Evolutionary conservation across 2,888 invertebrate genomes (phyloP), one percentile per base, ranked within the genome.

Genomic region (Hermaeophaga mercurialis): DNA sequence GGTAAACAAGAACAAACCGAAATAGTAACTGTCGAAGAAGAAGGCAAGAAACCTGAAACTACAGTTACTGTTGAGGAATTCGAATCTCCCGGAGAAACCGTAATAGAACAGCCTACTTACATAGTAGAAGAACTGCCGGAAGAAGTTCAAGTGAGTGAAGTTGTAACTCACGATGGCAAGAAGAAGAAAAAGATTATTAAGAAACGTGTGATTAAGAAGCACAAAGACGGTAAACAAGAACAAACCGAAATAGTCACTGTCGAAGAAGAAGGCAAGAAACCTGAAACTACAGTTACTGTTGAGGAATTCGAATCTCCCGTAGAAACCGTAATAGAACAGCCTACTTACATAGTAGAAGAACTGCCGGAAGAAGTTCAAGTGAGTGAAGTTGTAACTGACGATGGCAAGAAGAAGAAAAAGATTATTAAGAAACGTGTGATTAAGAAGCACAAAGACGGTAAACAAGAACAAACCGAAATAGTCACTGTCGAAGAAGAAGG

Each of bases 171-270:
- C 46, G 66, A 66, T 8, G 61, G 63, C 5, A 55, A 58, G 12
- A 62, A 62, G 1, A 70, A 70, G 15, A 66, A 75, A 33, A 75
- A 74, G 64, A 49, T 64, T 9, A 58, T 62, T 0, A 66, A 63
- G 41, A 68, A 66, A 38, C 57, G 67, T 52, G 59, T 68, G 3
- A 62, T 69, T 28, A 71, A 71, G 38, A 73, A 69, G 53, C 69
- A 66, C 17, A 58, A 57, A 34, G 60, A 50, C 34, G 62, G 55
- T 17, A 63, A 61, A 49, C 44, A 41, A 59, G 76, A 80, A 60
- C 65, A 77, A 3, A 70, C 78, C 3, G 79, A 80, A 69, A 74
- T 78, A 56, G 64, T 75, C 1, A 78, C 72, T 60, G 68, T 73
- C 18, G 64, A 72, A 45, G 72, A 75, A 55, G 80, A 70, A 54